Conservation (phyloP, 2,113 vertebrate species). For the Psettodes erumei region DNA sequence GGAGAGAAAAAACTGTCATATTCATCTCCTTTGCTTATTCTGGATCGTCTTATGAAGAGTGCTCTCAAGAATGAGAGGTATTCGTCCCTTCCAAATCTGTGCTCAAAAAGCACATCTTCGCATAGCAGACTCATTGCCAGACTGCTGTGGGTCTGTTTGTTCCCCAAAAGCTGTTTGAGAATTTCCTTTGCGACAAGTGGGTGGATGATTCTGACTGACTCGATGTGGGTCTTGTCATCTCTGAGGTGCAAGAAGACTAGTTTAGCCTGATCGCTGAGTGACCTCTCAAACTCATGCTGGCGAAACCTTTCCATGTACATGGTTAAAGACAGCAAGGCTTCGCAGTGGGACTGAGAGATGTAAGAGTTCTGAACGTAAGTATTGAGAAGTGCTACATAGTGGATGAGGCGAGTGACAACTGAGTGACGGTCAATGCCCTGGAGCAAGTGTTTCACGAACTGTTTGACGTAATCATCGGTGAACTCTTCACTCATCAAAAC, state of each 20-base stretch:
- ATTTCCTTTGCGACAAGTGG: conserved; percentile 87
- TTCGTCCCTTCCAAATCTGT: conserved; percentile 83
- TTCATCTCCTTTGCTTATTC: conserved; percentile 83
- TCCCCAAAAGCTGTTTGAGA: conserved; percentile 80
- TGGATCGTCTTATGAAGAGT: conserved; percentile 83
- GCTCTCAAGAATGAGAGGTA: conserved; percentile 82
- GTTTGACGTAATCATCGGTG: conserved; percentile 58
- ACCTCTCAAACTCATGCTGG: conserved; percentile 74
- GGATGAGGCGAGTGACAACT: conserved; percentile 77
- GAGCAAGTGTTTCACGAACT: conserved; percentile 82
- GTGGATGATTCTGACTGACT: conserved; percentile 86
- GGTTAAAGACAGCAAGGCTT: conserved; percentile 78
- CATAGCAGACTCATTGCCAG: conserved; percentile 81
- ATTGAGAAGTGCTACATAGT: conserved; percentile 86
- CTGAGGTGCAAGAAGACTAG: conserved; percentile 85
- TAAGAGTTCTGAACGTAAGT: conserved; percentile 86
- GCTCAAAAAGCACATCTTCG: conserved; percentile 80
- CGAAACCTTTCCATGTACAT: conserved; percentile 59
- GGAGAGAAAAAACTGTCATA: conserved; percentile 84
- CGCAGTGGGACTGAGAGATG: conserved; percentile 87
- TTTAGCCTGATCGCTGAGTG: conserved; percentile 79
- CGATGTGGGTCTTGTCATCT: conserved; percentile 81
- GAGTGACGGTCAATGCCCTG: conserved; percentile 75
- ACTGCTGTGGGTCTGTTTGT: conserved; percentile 77
- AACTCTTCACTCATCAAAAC: conserved; percentile 88